Conservation (phyloP, 2,797 vertebrate genomes). For the Takifugu ocellatus region DNA sequence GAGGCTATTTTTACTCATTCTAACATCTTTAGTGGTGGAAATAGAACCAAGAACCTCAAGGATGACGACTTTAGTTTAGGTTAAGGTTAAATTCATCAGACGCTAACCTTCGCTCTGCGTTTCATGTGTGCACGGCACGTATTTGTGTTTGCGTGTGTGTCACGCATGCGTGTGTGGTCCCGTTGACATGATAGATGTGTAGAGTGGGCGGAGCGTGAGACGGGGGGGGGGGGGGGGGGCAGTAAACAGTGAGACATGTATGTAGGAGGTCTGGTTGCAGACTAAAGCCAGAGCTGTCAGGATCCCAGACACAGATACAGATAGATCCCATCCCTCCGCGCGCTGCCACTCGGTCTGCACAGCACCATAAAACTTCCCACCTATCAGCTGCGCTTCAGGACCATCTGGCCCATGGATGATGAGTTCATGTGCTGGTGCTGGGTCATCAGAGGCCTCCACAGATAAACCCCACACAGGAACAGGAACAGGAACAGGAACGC, state of each 20-base stretch:
- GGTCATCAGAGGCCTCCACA: constrained; percentile 20
- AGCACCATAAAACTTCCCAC: constrained; percentile 41
- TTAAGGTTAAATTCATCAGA: constrained; percentile 33
- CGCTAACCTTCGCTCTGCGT: constrained; percentile 16
- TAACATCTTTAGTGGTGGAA: constrained; percentile 1
- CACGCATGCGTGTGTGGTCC: constrained; percentile 66
- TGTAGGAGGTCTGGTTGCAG: constrained; percentile 71
- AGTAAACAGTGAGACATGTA: constrained; percentile 68
- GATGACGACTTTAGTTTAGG: constrained; percentile 13
- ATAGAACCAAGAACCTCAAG: background rate
- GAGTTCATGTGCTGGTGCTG: constrained; percentile 9
- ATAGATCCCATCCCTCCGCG: constrained; percentile 59
- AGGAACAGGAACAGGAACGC: background rate
- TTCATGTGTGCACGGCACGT: constrained; percentile 13
- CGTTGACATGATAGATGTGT: constrained; percentile 62
- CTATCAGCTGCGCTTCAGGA: constrained; percentile 32
- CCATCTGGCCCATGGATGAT: constrained; percentile 14
- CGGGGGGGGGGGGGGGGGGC: constrained; percentile 15
- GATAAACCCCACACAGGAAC: background rate
- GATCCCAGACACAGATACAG: constrained; percentile 62
- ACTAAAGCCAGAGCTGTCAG: constrained; percentile 72
- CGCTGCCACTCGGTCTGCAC: constrained; percentile 35
- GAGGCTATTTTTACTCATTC: constrained; percentile 4
- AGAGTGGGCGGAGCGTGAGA: constrained; percentile 51
- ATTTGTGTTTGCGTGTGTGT: constrained; percentile 36